Percentiles rank a stretch among this genome's conserved stretches.
phyloP scores from a whole-genome alignment of 2,888 invertebrate genomes.

The Chironomus tentans region DNA sequence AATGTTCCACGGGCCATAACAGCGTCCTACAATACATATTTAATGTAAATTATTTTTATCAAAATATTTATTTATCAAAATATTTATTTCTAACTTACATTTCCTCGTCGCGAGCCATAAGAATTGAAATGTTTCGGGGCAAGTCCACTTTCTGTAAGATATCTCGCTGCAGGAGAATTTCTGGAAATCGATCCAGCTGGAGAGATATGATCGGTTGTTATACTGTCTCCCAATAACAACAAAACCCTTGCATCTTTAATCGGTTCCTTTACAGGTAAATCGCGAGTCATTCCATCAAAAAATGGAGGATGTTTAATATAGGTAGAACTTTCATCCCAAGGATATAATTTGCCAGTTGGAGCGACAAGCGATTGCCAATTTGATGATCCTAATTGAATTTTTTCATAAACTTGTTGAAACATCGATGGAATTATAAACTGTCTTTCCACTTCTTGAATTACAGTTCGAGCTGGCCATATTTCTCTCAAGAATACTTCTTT shows the following conservation, averaged over 20 bases:
- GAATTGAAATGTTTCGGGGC: conserved; percentile 95
- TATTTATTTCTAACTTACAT: neutral
- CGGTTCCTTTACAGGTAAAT: conserved; percentile 49
- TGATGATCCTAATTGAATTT: conserved; percentile 74
- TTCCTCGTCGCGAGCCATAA: conserved; percentile 89
- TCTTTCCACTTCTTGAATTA: conserved; percentile 84
- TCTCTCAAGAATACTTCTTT: conserved; percentile 74
- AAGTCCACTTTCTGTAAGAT: conserved; percentile 43
- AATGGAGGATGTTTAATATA: conserved; percentile 96
- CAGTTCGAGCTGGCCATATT: conserved; percentile 88
- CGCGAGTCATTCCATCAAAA: conserved; percentile 68
- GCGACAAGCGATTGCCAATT: conserved; percentile 78
- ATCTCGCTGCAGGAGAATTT: conserved; percentile 71
- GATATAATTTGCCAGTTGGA: conserved; percentile 74
- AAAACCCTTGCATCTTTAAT: conserved; percentile 71
- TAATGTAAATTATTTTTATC: conserved; percentile 47
- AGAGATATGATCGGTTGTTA: conserved; percentile 98
- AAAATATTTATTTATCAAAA: too few relatives aligned
- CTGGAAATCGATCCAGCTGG: conserved; percentile 96
- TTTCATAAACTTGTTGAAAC: conserved; percentile 79
- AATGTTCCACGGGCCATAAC: conserved; percentile 97
- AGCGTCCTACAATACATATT: conserved; percentile 59
- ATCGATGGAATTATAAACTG: conserved; percentile 88
- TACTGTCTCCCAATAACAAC: conserved; percentile 86
- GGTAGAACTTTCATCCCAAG: conserved; percentile 84